Evolutionary conservation across 2,113 vertebrate species (phyloP), one percentile per base, ranked within the genome.

Genomic region (Psittacara wagleri): DNA sequence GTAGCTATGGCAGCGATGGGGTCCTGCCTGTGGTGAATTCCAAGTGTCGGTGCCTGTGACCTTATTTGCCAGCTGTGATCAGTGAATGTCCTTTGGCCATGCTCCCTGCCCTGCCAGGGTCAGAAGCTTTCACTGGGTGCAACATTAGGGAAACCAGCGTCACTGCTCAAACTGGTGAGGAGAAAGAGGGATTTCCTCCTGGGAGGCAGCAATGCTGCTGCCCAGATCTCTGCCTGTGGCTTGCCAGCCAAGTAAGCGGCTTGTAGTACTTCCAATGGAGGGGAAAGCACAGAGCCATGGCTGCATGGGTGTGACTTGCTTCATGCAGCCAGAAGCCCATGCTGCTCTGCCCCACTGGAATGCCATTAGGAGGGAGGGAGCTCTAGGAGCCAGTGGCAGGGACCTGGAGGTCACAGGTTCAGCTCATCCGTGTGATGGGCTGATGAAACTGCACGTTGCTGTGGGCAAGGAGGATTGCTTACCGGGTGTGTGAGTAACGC

Each of bases 141-240:
- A 31, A 28, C 33, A 17, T 10, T 18, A 7, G 9, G 72, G 62
- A 79, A 37, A 27, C 0, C 2, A 69, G 59, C 4, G 41, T 61
- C 8, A 0, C 41, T 35, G 2, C 88, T 31, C 16, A 6, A 3
- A 22, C 4, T 5, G 5, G 48, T 6, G 75, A 54, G 79, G 67
- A 59, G n/a, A 55, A 37, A 7, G 15, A 10, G 2, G 10, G 6
- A 9, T n/a, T 35, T 77, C 52, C 66, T n/a, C 52, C 52, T 10
- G 31, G 79, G 79, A 90, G 66, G 69, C 10, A 6, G 64, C n/a
- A n/a, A 1, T 35, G 1, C 0, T 0, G 3, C 3, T 86, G 87
- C 82, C 88, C 80, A 49, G 49, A n/a, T 4, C 22, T 19, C 39
- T 72, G 2, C 1, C 23, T 4, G 2, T 6, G 29, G 33, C 52